Percentiles rank a stretch among this genome's conserved stretches.
Evolutionary conservation across 2,797 vertebrate species (phyloP).

Genomic region (Poeciliopsis gracilis): DNA sequence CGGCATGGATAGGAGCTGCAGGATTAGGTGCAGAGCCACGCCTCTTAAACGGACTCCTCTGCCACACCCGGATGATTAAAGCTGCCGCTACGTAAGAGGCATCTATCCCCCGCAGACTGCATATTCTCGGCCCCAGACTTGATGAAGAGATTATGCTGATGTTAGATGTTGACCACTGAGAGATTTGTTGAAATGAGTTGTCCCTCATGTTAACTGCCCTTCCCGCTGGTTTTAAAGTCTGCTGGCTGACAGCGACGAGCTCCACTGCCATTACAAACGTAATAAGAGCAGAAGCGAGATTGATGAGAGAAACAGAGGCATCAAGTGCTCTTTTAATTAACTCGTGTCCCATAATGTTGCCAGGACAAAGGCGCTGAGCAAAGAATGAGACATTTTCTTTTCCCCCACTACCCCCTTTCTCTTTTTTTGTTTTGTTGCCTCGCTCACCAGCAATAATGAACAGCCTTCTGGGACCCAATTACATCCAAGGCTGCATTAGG

Average conservation of each 20-base stretch:
- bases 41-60: constrained; percentile 62
- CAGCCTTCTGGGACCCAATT: constrained; percentile 86
- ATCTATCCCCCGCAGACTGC: constrained; percentile 17
- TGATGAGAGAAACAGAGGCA: constrained; percentile 79
- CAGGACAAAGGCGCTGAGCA: constrained; percentile 67
- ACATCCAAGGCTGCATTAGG: constrained; percentile 83
- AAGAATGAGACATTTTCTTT: constrained; percentile 73
- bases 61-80: constrained; percentile 59
- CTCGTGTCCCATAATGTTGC: constrained; percentile 75
- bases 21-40: constrained; percentile 76
- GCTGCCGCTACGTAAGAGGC: constrained; percentile 25
- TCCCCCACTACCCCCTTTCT: constrained; percentile 50
- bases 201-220: constrained; percentile 59
- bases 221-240: constrained; percentile 48
- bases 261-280: constrained; percentile 78
- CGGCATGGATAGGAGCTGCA: constrained; percentile 40
- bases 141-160: constrained; percentile 60
- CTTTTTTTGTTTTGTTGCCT: constrained; percentile 75
- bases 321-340: constrained; percentile 85
- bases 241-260: constrained; percentile 64
- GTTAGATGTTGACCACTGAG: constrained; percentile 63
- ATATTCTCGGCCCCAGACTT: constrained; percentile 46
- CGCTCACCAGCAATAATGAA: constrained; percentile 81
- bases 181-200: constrained; percentile 67
- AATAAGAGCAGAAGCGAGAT: constrained; percentile 81